Evolutionary conservation across 1,140 invertebrate species (phyloP), one percentile per base, ranked within the genome.

Genomic region (Maniola jurtina): DNA sequence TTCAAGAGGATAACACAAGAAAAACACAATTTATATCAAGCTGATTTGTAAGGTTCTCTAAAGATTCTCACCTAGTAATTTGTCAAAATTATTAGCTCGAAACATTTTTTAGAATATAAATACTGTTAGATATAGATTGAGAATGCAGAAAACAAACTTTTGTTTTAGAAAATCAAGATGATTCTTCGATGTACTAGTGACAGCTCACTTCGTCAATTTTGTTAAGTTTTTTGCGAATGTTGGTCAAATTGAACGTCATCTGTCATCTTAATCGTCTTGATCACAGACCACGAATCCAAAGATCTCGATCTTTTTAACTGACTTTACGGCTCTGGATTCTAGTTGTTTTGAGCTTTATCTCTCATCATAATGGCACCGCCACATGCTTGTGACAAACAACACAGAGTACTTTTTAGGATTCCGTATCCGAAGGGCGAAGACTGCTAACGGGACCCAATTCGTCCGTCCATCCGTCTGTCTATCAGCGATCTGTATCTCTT

Each of bases 71-170:
- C 93, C 93, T 58, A 94, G 86, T 80, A 94, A 91, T 86, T 93
- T 94, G 75, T 94, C 93, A 83, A 94, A 94, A 80, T 89, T 91
- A 73, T 89, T 89, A 59, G 83, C 85, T 70, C 92, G 92, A 89
- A 93, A 93, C 93, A 93, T 93, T 68, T 84, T 93, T 81, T 25
- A 25, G 1, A 25, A 25, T 25, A 2, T 25, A 25, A 25, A 2
- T 25, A 25, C 4, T 25, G 4, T 25, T 25, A 25, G 25, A 73
- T 61, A 64, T 66, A 59, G 60, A 60, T 47, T 55, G 80, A 76
- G 61, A 54, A 76, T 76, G 61, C 11, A 70, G 72, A 70, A 75
- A 66, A 66, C 59, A 77, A 77, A 83, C 67, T 83, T 79, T 80
- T 83, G 77, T 86, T 83, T 84, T 84, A 80, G 66, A 79, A 81